Evolutionary conservation across 2,113 vertebrate genomes (phyloP).

Genomic region (Xiphophorus hellerii): DNA sequence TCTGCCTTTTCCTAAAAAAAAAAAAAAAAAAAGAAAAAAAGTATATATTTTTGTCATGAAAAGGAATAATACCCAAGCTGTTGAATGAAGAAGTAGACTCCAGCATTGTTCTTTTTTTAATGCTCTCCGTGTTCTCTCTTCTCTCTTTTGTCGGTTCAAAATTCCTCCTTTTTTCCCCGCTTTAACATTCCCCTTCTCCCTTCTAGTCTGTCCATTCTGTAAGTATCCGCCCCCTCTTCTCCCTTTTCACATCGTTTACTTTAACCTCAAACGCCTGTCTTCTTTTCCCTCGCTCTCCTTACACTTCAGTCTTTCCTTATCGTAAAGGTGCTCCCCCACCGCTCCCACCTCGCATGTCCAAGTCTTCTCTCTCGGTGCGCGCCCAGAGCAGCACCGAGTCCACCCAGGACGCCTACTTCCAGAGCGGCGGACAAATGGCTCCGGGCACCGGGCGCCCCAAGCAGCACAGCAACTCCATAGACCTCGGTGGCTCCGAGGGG

Average conservation of each 20-base stretch:
- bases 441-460: slow-evolving; percentile 80
- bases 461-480: slow-evolving; percentile 92
- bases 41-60: slow-evolving; percentile 13
- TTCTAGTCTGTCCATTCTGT: slow-evolving; percentile 61
- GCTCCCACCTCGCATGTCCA: slow-evolving; percentile 95
- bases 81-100: slow-evolving; percentile 5
- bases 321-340: slow-evolving; percentile 94
- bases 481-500: slow-evolving; percentile 82
- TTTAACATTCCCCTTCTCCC: slow-evolving; percentile 16
- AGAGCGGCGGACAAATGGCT: slow-evolving; percentile 79
- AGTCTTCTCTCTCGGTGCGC: slow-evolving; percentile 94
- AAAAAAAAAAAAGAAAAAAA: background rate
- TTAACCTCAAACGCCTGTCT: slow-evolving; percentile 60
- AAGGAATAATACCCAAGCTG: background rate
- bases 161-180: background rate
- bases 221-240: slow-evolving; percentile 47
- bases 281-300: slow-evolving; percentile 49
- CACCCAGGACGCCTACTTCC: slow-evolving; percentile 92
- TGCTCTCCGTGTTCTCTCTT: slow-evolving; percentile 36
- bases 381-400: slow-evolving; percentile 99
- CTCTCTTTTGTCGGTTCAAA: slow-evolving; percentile 8
- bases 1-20: slow-evolving; percentile 19
- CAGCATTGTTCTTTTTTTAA: slow-evolving; percentile 14
- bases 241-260: slow-evolving; percentile 24
- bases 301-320: slow-evolving; percentile 91